Evolutionary conservation across 1,140 invertebrate species (phyloP), one percentile per base, ranked within the genome.

Genomic region (Musca vetustissima): DNA sequence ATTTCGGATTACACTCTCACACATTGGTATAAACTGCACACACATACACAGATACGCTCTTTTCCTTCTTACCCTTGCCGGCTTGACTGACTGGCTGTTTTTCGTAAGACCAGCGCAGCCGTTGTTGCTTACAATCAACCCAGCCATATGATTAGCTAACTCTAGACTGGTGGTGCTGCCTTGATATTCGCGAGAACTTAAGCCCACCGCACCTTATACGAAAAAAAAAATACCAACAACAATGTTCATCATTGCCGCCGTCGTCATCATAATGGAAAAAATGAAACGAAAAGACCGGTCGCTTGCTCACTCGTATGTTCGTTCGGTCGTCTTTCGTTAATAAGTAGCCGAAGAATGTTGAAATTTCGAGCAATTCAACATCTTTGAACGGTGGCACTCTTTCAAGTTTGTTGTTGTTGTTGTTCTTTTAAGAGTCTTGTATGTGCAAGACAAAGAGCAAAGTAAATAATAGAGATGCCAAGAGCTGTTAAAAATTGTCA

Each of bases 141-240:
- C 57, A 61, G 57, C 57, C 57, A 61, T 61, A 61, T 61, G 57
- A 61, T 61, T 61, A 61, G 57, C 57, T 61, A 32, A 11, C 57
- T 61, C 57, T 61, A 36, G 57, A 61, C 57, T 61, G 28, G 57
- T 61, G 17, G 28, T 61, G 57, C 17, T 43, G 36, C 36, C 36
- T 43, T 43, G 28, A 32, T 61, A 61, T 61, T 61, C 19, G 57
- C 57, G 57, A 61, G 57, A 61, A 61, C 36, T 36, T 32, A 61
- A 61, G 28, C 57, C 21, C 57, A 61, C 57, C 57, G 25, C 57
- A 61, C 36, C n/a, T 57, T 57, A 25, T 25, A 57, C n/a, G 53
- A 57, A 28, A 25, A 57, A 28, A 25, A 57, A 25, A 61, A 19
- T 36, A 57, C 8, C 22, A 57, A 25, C 22, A 43, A 43, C 36